A percentile compares a stretch with the other conserved stretches of the same genome.
These are phyloP conservation scores for Spea multiplicata DNA, from an alignment of 2,113 vertebrate species.

Conservation along the genomic window DNA sequence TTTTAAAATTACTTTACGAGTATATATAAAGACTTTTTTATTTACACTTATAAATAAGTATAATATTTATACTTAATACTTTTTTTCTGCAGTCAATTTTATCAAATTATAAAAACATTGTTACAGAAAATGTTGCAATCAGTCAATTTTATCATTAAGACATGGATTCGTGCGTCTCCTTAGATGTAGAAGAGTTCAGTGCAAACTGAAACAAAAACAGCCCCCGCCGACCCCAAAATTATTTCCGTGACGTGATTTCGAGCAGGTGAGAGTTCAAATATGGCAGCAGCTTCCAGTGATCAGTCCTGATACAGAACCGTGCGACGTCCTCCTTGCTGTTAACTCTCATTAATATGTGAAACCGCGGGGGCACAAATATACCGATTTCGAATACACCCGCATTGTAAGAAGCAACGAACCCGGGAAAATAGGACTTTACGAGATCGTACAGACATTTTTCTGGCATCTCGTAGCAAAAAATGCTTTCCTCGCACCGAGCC, in stretches of 20 bases:
- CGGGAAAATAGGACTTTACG: conserved; percentile 64
- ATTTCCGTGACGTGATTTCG: conserved; percentile 12
- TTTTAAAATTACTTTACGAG: too few relatives aligned
- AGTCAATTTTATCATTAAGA: too few relatives aligned
- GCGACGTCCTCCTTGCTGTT: conserved; percentile 54
- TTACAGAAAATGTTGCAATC: too few relatives aligned
- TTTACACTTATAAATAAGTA: too few relatives aligned
- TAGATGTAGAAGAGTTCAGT: too few relatives aligned
- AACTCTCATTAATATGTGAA: conserved; percentile 70
- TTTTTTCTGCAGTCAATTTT: too few relatives aligned
- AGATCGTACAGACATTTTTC: conserved; percentile 55
- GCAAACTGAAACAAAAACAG: conserved; percentile 55
- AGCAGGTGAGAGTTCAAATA: conserved; percentile 68
- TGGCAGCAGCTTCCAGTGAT: conserved; percentile 77
- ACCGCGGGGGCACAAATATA: conserved; percentile 71
- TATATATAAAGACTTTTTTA: too few relatives aligned
- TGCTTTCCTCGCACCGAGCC: conserved; percentile 56
- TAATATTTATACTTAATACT: too few relatives aligned
- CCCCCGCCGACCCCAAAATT: neutral
- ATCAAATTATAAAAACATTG: too few relatives aligned
- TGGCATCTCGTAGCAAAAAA: conserved; percentile 70
- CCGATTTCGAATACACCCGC: conserved; percentile 60
- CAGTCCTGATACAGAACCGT: conserved; percentile 69
- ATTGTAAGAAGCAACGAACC: conserved; percentile 62
- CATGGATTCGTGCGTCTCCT: too few relatives aligned